phyloP scores from a whole-genome alignment of 2,888 invertebrate species.

The Serrognathus titanus region DNA sequence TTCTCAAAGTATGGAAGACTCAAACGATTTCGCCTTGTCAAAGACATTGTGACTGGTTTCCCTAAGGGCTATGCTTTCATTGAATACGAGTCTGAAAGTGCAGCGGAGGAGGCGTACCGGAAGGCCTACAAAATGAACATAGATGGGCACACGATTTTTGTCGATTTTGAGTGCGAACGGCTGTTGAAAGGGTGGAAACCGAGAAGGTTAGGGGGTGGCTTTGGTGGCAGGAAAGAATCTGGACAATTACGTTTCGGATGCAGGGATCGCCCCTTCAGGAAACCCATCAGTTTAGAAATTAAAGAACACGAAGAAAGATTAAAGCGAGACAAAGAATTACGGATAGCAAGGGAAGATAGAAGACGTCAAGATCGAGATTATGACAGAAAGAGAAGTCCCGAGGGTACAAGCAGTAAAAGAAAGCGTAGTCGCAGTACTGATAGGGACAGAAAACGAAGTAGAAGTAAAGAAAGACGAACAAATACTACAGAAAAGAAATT shows the following conservation, averaged over 20 bases:
- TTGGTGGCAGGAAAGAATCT: slow-evolving; percentile 81
- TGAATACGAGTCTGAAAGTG: slow-evolving; percentile 65
- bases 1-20: slow-evolving; percentile 67
- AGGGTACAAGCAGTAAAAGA: background rate
- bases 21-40: slow-evolving; percentile 61
- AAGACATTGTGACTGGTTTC: slow-evolving; percentile 78
- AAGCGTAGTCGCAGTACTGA: background rate
- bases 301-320: slow-evolving; percentile 28
- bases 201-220: slow-evolving; percentile 80
- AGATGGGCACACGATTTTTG: slow-evolving; percentile 68
- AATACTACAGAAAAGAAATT: background rate
- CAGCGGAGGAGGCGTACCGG: slow-evolving; percentile 61
- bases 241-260: slow-evolving; percentile 88
- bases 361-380: background rate
- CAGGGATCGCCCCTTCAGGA: slow-evolving; percentile 70
- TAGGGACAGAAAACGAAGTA: background rate
- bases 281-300: slow-evolving; percentile 53
- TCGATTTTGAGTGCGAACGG: slow-evolving; percentile 75
- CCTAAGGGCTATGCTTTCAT: slow-evolving; percentile 83
- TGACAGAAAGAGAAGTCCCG: background rate
- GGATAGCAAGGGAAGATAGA: background rate
- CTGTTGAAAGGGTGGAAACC: slow-evolving; percentile 77
- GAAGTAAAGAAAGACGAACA: background rate
- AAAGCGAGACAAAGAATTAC: slow-evolving; percentile 4
- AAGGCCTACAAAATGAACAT: slow-evolving; percentile 59